Evolutionary conservation across 2,797 vertebrate species (phyloP), one percentile per base, ranked within the genome.

Genomic region (Lepilemur ruficaudatus): DNA sequence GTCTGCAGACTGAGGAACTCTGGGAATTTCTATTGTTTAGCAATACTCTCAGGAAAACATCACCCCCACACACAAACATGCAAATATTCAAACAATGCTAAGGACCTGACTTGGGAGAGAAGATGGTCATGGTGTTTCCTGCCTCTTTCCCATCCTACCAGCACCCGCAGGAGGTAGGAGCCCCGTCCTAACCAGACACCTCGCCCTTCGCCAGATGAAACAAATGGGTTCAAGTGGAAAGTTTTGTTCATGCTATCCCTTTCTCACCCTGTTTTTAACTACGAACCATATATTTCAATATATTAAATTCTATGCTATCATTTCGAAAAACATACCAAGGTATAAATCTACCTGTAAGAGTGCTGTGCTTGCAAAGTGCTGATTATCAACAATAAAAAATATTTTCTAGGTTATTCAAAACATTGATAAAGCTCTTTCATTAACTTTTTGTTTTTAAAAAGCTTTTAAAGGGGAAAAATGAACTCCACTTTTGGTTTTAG

Each of bases 11-110:
- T 11, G 28, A 97, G 67, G 82, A 82, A 97, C 93, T 96, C 90
- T 67, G 91, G 84, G 95, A 95, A 97, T 97, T 89, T 94, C 91
- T 96, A 32, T 73, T 88, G 91, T 69, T 91, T 52, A 65, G 94
- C 52, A 67, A 81, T 89, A 89, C 87, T 95, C 88, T 96, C 91
- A 94, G 79, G 84, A 91, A 89, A 89, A 57, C 59, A 89, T 88
- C 93, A 91, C 70, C 67, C 95, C 95, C 61, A 4, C 73, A 91
- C 41, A 65, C 72, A 90, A 48, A 89, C 65, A 82, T 8, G 30
- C 81, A 96, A 93, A 90, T 93, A 97, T 92, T 80, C 81, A 25
- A 92, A 70, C 65, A 80, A 94, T 81, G 89, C 78, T 9, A 59
- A 95, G 70, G 67, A 73, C 89, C 32, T 48, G 43, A 61, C 57